Evolutionary conservation across 2,113 vertebrate species (phyloP).

Genomic region (Poecile atricapillus): DNA sequence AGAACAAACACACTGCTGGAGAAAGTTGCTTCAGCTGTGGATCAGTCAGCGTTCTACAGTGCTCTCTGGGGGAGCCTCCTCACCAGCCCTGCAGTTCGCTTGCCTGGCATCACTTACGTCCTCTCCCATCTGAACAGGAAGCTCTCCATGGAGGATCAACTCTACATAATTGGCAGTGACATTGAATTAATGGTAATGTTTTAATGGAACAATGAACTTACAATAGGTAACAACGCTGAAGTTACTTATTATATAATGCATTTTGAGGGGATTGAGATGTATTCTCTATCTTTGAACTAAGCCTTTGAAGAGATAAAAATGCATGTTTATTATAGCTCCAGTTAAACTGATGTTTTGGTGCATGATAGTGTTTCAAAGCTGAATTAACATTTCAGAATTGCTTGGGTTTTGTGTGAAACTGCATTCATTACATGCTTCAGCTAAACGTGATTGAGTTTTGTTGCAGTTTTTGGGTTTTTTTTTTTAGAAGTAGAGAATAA

Average conservation of each 20-base stretch:
- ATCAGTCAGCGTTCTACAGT: conserved; percentile 94
- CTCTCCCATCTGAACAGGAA: conserved; percentile 96
- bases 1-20: conserved; percentile 95
- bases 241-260: neutral
- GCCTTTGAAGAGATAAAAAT: neutral
- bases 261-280: neutral
- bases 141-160: conserved; percentile 98
- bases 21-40: conserved; percentile 93
- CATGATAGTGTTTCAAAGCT: neutral
- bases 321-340: neutral
- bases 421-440: neutral
- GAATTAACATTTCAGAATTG: neutral
- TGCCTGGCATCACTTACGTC: conserved; percentile 94
- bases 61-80: conserved; percentile 98
- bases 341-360: neutral
- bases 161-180: conserved; percentile 96
- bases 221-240: neutral
- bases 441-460: neutral
- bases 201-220: neutral
- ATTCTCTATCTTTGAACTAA: neutral
- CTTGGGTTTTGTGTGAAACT: neutral
- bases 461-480: neutral
- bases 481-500: neutral
- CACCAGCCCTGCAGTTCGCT: conserved; percentile 92
- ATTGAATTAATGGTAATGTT: conserved; percentile 93